These are phyloP conservation scores for Daphoenositta chrysoptera DNA, from an alignment of 2,113 vertebrate genomes.

Conservation along the genomic window DNA sequence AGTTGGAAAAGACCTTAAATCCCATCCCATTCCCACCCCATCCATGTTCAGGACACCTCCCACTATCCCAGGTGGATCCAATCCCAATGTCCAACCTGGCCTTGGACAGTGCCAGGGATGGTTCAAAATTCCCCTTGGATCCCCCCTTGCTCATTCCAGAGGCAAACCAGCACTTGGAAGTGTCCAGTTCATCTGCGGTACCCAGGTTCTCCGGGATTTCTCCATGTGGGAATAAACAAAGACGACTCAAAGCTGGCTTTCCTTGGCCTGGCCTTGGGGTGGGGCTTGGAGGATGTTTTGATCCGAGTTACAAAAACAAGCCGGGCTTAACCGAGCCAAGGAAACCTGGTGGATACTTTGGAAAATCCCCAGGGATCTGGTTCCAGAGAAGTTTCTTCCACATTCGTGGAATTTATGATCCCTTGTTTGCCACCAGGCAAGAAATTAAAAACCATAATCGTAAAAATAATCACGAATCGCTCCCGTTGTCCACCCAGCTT, in stretches of 20 bases:
- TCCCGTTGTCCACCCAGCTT: not conserved
- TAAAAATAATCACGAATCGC: not conserved
- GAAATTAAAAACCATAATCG: accelerated
- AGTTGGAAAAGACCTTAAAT: accelerated
- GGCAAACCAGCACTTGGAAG: too few relatives aligned
- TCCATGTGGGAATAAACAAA: not conserved
- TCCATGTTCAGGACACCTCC: accelerated
- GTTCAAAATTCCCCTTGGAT: not conserved
- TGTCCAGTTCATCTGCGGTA: accelerated
- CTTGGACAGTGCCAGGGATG: not conserved
- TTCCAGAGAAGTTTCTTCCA: not conserved
- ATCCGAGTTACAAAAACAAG: not conserved
- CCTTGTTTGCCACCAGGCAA: not conserved
- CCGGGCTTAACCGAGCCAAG: not conserved
- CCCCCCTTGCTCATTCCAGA: not conserved
- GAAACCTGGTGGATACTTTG: not conserved
- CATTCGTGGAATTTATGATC: not conserved
- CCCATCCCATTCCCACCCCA: not conserved
- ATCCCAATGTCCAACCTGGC: not conserved
- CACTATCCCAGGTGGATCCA: accelerated
- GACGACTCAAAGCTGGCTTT: not conserved
- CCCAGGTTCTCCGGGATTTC: not conserved
- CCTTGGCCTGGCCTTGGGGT: not conserved
- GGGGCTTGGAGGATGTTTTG: not conserved
- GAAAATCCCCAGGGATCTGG: not conserved